phyloP scores from a whole-genome alignment of 2,888 invertebrate species.

The Lamproptera curius region DNA sequence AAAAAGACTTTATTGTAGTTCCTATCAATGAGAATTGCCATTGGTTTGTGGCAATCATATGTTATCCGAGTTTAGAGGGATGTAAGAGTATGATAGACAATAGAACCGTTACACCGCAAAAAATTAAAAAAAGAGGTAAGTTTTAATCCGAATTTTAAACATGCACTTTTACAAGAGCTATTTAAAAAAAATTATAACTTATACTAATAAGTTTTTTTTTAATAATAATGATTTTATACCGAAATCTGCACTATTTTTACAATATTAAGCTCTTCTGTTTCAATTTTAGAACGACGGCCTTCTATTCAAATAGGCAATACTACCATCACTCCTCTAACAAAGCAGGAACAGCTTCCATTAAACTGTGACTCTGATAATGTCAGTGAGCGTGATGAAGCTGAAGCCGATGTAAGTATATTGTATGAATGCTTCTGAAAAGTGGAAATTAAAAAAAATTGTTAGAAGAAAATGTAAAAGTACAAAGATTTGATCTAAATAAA shows the following conservation, averaged over 20 bases:
- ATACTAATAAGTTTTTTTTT: too few relatives aligned
- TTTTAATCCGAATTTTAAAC: too few relatives aligned
- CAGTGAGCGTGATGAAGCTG: slow-evolving; percentile 87
- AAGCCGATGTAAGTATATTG: slow-evolving; percentile 86
- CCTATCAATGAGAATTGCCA: slow-evolving; percentile 99
- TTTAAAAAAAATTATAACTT: too few relatives aligned
- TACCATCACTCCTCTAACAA: slow-evolving; percentile 75
- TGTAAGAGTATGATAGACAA: slow-evolving; percentile 83
- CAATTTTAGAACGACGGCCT: slow-evolving; percentile 66
- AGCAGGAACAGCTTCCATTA: slow-evolving; percentile 77
- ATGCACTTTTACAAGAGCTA: too few relatives aligned
- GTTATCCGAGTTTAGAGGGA: slow-evolving; percentile 91
- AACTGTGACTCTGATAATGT: slow-evolving; percentile 84
- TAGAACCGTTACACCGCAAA: slow-evolving; percentile 72
- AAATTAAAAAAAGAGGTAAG: slow-evolving; percentile 76
- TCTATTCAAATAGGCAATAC: slow-evolving; percentile 83
- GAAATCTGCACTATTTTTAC: background rate
- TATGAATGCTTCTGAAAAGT: too few relatives aligned
- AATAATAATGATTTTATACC: background rate
- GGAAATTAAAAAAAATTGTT: too few relatives aligned
- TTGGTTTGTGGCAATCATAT: slow-evolving; percentile 98
- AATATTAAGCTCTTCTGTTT: background rate
- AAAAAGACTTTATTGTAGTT: slow-evolving; percentile 96
- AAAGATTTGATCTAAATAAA: too few relatives aligned
- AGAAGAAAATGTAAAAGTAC: too few relatives aligned